Conservation (phyloP, 2,888 invertebrate genomes). For the Ganaspis brasiliensis region DNA sequence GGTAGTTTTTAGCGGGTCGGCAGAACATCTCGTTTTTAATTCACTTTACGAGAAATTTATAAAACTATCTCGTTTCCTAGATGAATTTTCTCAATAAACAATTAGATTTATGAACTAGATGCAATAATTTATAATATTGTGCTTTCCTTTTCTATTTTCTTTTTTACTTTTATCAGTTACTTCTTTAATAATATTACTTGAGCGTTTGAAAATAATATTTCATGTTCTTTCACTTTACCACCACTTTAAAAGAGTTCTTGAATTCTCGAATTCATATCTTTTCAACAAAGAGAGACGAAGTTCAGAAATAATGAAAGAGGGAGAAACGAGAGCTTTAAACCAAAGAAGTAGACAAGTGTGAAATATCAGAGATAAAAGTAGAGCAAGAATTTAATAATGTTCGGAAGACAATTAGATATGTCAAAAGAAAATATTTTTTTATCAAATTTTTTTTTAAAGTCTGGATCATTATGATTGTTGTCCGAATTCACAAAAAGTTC, state of each 20-base stretch:
- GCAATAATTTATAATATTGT: no score
- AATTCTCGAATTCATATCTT: conserved; percentile 53
- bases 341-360: conserved; percentile 30
- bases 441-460: neutral
- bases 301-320: conserved; percentile 44
- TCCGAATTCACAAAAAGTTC: no score
- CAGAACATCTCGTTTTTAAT: conserved; percentile 29
- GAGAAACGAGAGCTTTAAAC: conserved; percentile 4
- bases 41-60: conserved; percentile 32
- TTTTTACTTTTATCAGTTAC: neutral
- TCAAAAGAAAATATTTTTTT: conserved; percentile 28
- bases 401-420: conserved; percentile 11
- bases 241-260: conserved; percentile 48
- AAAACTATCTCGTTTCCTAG: no score
- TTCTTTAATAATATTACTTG: conserved; percentile 75
- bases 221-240: conserved; percentile 50
- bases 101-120: conserved; percentile 76
- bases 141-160: conserved; percentile 57
- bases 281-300: conserved; percentile 18
- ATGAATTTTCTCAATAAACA: conserved; percentile 63
- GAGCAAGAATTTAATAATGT: conserved; percentile 41
- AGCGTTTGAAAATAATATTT: conserved; percentile 74
- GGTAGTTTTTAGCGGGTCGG: no score
- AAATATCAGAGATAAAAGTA: conserved; percentile 33
- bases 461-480: neutral